Base-by-base conservation (phyloP, 2,797 vertebrate species). In the Hydrophis major region DNA sequence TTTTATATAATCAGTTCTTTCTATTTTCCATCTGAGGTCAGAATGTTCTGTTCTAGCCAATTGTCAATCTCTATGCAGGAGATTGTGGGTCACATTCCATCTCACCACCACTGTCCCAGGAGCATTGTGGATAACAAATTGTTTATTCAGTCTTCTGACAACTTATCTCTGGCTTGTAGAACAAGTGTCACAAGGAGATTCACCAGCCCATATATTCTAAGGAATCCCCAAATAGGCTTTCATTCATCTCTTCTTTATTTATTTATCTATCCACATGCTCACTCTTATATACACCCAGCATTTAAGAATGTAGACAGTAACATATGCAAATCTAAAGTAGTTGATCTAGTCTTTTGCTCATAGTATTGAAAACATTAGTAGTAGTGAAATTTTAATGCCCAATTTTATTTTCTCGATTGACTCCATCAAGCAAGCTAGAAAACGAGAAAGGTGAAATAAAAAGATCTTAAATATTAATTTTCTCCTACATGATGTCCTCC, bases 1-100 rank as follows among this genome's bases (percentile, higher is more conserved):
- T 90, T 95, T 96, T 94, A 96, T 0, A 0, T 95, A 93, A 94
- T 74, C 90, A 92, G 56, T 92, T 88, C 22, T 57, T 90, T 90
- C 90, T 89, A 87, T 18, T 93, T 92, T 18, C 89, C 61, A 2
- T 2, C 0, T 0, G 93, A 93, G 91, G 83, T n/a, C 91, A 93
- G 86, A 59, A 4, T 0, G 0, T 93, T 87, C 94, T 61, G 5
- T 2, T 93, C 94, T 74, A 93, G 93, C 87, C 6, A 3, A 37
- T 95, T 92, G 89, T 74, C 94, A 94, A 96, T 95, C 95, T 86
- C 95, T 16, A 92, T 61, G 63, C 2, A 0, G 61, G 94, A 95
- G 83, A 88, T 90, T 0, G 0, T n/a, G 90, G 95, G 94, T 94
- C 94, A 94, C 94, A 92, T 91, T 89, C 93, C 92, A 13, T 13